Evolutionary conservation across 2,797 vertebrate genomes (phyloP).

Genomic region (Potorous gilbertii): DNA sequence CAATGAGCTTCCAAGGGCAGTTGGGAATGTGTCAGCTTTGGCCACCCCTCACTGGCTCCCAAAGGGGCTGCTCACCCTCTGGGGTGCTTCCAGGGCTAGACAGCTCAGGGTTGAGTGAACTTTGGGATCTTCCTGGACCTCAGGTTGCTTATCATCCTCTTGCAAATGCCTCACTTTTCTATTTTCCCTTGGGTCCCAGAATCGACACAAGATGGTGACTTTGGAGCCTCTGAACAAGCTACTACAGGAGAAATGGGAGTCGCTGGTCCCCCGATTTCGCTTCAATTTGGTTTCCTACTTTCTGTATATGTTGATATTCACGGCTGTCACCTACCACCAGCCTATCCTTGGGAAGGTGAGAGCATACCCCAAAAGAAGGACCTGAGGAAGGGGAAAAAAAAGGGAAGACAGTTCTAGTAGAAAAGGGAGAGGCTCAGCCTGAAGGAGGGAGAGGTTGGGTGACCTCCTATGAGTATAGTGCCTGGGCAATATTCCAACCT

Average conservation of each 20-base stretch:
- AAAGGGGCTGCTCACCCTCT: neutral
- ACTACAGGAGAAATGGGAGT: constrained; percentile 94
- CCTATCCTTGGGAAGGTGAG: constrained; percentile 81
- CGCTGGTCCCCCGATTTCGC: constrained; percentile 88
- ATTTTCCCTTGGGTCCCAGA: constrained; percentile 81
- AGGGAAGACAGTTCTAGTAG: neutral
- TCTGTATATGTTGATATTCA: constrained; percentile 91
- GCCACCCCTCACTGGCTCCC: neutral
- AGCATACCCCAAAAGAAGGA: neutral
- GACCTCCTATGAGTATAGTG: neutral
- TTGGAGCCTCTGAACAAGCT: constrained; percentile 91
- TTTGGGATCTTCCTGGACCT: neutral
- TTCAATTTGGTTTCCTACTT: constrained; percentile 90
- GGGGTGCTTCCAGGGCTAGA: too few relatives aligned
- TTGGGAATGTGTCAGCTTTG: neutral
- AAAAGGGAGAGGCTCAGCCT: neutral
- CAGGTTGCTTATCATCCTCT: neutral
- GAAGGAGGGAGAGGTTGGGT: neutral
- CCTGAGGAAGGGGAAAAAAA: neutral
- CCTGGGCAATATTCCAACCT: too few relatives aligned
- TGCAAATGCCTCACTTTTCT: neutral
- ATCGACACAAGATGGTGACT: constrained; percentile 95
- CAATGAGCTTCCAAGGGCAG: neutral
- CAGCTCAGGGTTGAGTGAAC: neutral
- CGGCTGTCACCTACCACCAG: constrained; percentile 88